phyloP scores from a whole-genome alignment of 2,888 invertebrate genomes.

The Andrena haemorrhoa region DNA sequence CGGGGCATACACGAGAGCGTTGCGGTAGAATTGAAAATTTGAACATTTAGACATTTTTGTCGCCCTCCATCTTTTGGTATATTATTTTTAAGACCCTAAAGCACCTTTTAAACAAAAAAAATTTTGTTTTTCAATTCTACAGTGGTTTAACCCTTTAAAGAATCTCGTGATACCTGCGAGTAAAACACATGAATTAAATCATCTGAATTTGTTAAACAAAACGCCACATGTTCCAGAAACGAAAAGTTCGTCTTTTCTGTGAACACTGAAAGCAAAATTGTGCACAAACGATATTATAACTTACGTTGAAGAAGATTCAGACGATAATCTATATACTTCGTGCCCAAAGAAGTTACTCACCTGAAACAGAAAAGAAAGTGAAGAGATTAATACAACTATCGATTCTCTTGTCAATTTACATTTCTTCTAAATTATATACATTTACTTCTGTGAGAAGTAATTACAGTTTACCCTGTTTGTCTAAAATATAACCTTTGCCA shows the following conservation, averaged over 20 bases:
- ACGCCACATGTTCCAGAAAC: not conserved
- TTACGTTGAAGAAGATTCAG: not conserved
- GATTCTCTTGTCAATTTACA: not conserved
- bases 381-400: not conserved
- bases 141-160: no score
- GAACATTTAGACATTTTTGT: no score
- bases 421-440: not conserved
- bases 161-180: no score
- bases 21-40: no score
- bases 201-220: not conserved
- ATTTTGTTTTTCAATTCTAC: no score
- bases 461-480: no score
- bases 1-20: no score
- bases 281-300: not conserved
- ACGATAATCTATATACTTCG: not conserved
- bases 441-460: not conserved
- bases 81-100: no score
- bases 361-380: slow-evolving; percentile 30
- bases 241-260: not conserved
- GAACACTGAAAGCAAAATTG: not conserved
- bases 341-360: slow-evolving; percentile 33
- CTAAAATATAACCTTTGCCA: no score
- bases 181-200: no score
- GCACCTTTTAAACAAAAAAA: no score
- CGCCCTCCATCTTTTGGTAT: no score